Conservation (phyloP, 2,113 vertebrate genomes). For the Caretta caretta region DNA sequence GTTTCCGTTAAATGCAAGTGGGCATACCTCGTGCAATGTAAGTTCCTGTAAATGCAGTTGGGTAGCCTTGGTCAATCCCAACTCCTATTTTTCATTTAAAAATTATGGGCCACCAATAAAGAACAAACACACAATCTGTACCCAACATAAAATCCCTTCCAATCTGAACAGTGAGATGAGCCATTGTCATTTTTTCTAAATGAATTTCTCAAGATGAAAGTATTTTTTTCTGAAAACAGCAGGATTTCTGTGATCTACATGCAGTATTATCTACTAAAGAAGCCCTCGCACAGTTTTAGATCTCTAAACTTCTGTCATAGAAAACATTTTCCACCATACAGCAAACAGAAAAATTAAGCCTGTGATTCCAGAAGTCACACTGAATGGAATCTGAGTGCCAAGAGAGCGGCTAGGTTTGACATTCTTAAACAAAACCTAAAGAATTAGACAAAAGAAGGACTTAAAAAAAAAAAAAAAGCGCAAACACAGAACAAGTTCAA, state of each 20-base stretch:
- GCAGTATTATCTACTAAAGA: background rate
- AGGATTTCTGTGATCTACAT: background rate
- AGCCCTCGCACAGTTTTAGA: background rate
- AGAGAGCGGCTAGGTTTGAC: rapidly evolving
- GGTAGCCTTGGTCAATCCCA: background rate
- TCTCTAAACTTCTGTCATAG: background rate
- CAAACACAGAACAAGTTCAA: background rate
- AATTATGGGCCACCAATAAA: background rate
- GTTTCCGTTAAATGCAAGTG: background rate
- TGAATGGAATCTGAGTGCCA: background rate
- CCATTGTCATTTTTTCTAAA: background rate
- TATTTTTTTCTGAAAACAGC: background rate
- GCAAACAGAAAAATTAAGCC: background rate
- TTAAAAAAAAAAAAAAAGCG: background rate
- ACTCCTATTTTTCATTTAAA: background rate
- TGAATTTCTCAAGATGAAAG: background rate
- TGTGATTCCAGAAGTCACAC: rapidly evolving
- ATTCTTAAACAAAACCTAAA: background rate
- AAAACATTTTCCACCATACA: background rate
- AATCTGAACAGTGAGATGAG: background rate
- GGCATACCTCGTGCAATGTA: background rate
- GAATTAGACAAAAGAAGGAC: background rate
- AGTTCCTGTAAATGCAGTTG: background rate
- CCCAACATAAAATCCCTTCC: background rate
- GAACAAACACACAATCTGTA: background rate